phyloP scores from a whole-genome alignment of 2,797 vertebrate genomes.

The Myotis pilosus region DNA sequence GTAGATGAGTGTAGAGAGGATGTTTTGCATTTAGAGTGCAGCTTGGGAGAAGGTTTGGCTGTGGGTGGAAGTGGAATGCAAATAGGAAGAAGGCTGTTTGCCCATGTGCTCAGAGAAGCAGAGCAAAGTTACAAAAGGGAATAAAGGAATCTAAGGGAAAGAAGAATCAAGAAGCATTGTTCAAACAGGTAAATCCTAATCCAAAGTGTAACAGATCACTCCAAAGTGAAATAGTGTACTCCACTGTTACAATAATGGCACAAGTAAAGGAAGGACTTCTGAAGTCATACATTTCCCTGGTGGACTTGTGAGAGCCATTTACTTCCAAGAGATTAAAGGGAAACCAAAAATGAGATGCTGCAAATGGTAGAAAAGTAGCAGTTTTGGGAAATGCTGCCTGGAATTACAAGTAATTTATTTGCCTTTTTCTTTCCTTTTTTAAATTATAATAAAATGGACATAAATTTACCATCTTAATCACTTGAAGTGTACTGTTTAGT shows the following conservation, averaged over 20 bases:
- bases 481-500: background rate
- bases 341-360: background rate
- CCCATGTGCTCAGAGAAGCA: background rate
- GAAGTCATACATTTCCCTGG: background rate
- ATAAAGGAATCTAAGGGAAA: background rate
- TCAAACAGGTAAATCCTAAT: background rate
- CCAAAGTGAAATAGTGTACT: background rate
- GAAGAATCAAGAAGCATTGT: background rate
- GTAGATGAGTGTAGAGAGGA: background rate
- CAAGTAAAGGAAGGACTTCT: background rate
- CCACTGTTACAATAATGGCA: background rate
- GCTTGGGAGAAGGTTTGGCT: conserved; percentile 4
- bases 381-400: background rate
- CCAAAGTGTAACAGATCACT: background rate
- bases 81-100: conserved; percentile 16
- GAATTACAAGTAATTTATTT: background rate
- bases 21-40: conserved; percentile 1
- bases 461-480: background rate
- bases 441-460: background rate
- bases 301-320: background rate
- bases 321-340: background rate
- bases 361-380: background rate
- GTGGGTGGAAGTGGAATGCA: conserved; percentile 35
- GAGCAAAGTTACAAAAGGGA: background rate
- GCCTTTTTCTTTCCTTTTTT: background rate